Percentiles rank a stretch among this genome's conserved stretches.
Conservation (phyloP, 2,797 vertebrate species). For the Nannoperca obscura region DNA sequence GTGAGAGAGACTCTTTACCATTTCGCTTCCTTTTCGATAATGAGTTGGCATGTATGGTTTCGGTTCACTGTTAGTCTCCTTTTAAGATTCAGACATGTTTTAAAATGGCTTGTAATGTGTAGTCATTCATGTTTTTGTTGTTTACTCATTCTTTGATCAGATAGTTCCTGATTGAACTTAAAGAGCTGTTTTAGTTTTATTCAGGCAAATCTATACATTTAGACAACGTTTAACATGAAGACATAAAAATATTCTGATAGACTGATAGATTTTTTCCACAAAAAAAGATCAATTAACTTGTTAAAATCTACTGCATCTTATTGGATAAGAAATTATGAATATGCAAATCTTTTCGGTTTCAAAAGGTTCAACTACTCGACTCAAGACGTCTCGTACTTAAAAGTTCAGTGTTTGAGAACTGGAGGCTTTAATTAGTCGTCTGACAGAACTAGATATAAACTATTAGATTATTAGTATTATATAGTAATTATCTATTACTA, state of each 20-base stretch:
- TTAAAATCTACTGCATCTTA: background rate
- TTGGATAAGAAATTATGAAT: background rate
- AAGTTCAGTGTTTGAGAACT: background rate
- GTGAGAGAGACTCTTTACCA: constrained; percentile 18
- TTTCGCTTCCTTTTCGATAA: constrained; percentile 13
- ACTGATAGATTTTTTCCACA: background rate
- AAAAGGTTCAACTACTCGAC: background rate
- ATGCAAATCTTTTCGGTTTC: background rate
- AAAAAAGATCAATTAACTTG: background rate
- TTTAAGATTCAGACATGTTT: background rate
- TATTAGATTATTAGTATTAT: no score
- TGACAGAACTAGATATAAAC: no score
- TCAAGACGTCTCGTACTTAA: background rate
- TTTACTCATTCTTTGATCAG: background rate
- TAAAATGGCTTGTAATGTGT: background rate
- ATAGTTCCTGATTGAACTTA: background rate
- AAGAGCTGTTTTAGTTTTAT: background rate
- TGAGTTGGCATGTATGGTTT: background rate
- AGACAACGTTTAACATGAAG: background rate
- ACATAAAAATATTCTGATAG: background rate
- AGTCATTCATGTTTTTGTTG: background rate
- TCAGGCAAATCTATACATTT: background rate
- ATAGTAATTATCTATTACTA: no score
- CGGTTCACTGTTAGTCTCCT: background rate
- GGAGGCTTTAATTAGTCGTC: no score